Percentiles rank a stretch among this genome's conserved stretches.
Conservation (phyloP, 2,797 vertebrate genomes). For the Rallus crepitans region DNA sequence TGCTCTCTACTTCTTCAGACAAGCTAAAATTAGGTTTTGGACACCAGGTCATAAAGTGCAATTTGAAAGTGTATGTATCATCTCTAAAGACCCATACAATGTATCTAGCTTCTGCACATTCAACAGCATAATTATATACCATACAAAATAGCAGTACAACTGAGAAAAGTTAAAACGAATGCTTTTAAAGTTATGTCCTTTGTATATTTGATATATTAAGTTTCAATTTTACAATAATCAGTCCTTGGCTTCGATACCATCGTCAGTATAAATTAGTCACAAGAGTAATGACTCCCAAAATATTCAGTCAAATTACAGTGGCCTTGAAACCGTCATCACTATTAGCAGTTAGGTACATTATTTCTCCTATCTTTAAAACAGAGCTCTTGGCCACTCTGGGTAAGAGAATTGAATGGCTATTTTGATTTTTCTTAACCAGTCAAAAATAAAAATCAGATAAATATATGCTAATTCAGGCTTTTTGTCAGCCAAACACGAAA, state of each 20-base stretch:
- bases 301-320: neutral
- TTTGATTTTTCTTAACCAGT: neutral
- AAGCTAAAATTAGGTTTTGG: constrained; percentile 1
- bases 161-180: neutral
- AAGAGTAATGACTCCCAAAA: neutral
- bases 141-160: neutral
- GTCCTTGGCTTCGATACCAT: neutral
- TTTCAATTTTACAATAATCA: neutral
- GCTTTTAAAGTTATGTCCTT: neutral
- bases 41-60: neutral
- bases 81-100: neutral
- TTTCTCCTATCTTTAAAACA: neutral
- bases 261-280: neutral
- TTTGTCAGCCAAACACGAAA: neutral
- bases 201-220: neutral
- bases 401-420: neutral
- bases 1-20: neutral
- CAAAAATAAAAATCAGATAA: neutral
- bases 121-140: neutral
- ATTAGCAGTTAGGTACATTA: neutral
- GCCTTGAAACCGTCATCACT: neutral
- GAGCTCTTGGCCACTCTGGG: neutral
- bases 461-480: neutral
- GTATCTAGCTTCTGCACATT: neutral
- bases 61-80: neutral